These are phyloP conservation scores for Bostrychus sinensis DNA, from an alignment of 2,113 vertebrate species.

Conservation along the genomic window DNA sequence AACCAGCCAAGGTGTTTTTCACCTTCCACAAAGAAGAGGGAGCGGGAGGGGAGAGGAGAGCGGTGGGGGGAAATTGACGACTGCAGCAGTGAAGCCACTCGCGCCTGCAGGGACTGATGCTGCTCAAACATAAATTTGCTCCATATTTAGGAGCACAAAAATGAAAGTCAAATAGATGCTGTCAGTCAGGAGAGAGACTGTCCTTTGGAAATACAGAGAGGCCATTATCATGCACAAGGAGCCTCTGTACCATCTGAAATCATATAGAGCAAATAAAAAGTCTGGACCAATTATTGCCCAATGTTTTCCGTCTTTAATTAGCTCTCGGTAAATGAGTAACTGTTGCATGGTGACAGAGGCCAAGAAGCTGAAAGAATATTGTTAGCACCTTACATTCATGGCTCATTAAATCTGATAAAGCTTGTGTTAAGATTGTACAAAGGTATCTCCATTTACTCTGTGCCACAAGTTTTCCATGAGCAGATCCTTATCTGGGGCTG, in stretches of 20 bases:
- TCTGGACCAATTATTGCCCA: constrained; percentile 4
- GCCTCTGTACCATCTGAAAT: constrained; percentile 15
- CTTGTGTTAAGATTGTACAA: constrained; percentile 58
- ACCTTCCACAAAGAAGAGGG: constrained; percentile 40
- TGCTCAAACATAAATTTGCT: constrained; percentile 55
- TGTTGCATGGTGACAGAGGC: constrained; percentile 31
- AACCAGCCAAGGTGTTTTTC: constrained; percentile 68
- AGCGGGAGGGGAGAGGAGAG: not conserved
- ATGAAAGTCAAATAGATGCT: constrained; percentile 57
- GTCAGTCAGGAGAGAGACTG: constrained; percentile 38
- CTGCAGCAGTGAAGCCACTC: constrained; percentile 48
- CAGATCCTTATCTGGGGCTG: constrained; percentile 69
- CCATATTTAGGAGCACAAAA: constrained; percentile 43
- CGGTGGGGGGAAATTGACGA: constrained; percentile 27
- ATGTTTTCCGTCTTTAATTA: constrained; percentile 43
- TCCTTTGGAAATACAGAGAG: constrained; percentile 24
- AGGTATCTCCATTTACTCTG: constrained; percentile 57
- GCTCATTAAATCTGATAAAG: constrained; percentile 67
- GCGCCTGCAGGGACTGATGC: constrained; percentile 47
- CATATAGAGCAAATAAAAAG: constrained; percentile 11
- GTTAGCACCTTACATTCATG: constrained; percentile 47
- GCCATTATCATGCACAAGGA: constrained; percentile 7
- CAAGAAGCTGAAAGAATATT: constrained; percentile 25
- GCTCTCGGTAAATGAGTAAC: constrained; percentile 25
- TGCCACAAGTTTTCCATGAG: constrained; percentile 64